Conservation (phyloP, 2,888 invertebrate genomes). For the Fragum whitleyi region DNA sequence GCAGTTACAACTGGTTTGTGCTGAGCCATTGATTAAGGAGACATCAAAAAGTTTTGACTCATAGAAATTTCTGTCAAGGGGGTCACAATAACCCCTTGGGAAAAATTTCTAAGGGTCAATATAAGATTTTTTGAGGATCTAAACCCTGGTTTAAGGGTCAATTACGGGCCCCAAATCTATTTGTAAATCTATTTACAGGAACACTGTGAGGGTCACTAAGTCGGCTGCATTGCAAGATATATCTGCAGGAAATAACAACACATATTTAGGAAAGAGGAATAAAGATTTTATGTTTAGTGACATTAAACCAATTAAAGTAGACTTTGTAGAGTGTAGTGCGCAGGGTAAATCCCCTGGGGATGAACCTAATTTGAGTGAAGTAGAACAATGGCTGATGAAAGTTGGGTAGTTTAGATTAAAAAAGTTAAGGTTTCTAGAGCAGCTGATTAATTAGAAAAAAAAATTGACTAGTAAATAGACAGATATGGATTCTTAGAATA, state of each 20-base stretch:
- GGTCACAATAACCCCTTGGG: too few species aligned
- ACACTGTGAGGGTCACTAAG: constrained; percentile 93
- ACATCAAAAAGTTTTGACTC: too few species aligned
- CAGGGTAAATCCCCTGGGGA: constrained; percentile 86
- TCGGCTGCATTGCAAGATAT: constrained; percentile 89
- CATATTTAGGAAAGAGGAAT: constrained; percentile 90
- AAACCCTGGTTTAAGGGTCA: too few species aligned
- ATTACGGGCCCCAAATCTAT: too few species aligned
- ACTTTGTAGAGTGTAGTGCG: constrained; percentile 85
- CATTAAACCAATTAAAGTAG: constrained; percentile 88
- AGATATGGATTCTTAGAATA: not conserved
- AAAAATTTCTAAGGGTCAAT: too few species aligned
- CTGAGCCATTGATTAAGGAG: too few species aligned
- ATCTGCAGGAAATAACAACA: constrained; percentile 86
- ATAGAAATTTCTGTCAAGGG: too few species aligned
- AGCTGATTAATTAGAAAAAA: not conserved
- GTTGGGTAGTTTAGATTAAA: constrained; percentile 79
- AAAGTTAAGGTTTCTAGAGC: not conserved
- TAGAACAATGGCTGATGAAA: constrained; percentile 91
- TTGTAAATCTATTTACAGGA: constrained; percentile 89
- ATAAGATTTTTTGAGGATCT: too few species aligned
- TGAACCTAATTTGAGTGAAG: constrained; percentile 88
- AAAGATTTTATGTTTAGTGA: constrained; percentile 94
- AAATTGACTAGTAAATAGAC: not conserved
- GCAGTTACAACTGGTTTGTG: too few species aligned